phyloP scores from a whole-genome alignment of 2,113 vertebrate genomes.

The Dromaius novaehollandiae region DNA sequence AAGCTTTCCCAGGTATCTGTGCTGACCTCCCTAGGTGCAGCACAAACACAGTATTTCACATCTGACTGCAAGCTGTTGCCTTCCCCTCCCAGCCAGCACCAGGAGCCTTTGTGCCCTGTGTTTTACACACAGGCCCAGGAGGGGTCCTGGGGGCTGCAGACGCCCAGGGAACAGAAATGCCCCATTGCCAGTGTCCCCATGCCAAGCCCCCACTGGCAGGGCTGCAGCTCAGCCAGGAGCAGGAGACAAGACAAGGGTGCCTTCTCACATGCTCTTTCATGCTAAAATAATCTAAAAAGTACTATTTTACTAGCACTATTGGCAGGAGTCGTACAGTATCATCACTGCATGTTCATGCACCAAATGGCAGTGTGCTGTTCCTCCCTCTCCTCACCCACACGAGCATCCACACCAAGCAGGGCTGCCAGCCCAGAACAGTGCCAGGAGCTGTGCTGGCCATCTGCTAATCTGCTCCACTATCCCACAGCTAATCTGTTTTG shows the following conservation, averaged over 20 bases:
- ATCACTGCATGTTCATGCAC: neutral
- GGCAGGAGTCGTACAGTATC: neutral
- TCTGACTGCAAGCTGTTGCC: neutral
- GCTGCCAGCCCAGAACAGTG: neutral
- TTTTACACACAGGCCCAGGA: neutral
- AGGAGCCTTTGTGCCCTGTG: neutral
- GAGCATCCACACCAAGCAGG: neutral
- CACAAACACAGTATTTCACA: neutral
- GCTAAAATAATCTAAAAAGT: neutral
- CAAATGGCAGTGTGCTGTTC: neutral
- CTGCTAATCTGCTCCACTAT: neutral
- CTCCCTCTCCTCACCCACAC: neutral
- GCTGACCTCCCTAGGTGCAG: neutral
- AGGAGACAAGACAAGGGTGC: neutral
- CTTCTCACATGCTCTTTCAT: neutral
- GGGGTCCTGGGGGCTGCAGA: neutral
- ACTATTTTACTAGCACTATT: neutral
- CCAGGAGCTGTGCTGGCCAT: neutral
- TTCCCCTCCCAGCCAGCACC: neutral
- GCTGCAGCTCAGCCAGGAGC: neutral
- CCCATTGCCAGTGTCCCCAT: accelerated
- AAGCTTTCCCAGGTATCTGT: neutral
- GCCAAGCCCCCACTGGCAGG: neutral
- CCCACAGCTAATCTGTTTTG: neutral
- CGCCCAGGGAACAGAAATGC: neutral